These are phyloP conservation scores for Alectoris magna DNA, from an alignment of 2,797 vertebrate species.

Conservation along the genomic window DNA sequence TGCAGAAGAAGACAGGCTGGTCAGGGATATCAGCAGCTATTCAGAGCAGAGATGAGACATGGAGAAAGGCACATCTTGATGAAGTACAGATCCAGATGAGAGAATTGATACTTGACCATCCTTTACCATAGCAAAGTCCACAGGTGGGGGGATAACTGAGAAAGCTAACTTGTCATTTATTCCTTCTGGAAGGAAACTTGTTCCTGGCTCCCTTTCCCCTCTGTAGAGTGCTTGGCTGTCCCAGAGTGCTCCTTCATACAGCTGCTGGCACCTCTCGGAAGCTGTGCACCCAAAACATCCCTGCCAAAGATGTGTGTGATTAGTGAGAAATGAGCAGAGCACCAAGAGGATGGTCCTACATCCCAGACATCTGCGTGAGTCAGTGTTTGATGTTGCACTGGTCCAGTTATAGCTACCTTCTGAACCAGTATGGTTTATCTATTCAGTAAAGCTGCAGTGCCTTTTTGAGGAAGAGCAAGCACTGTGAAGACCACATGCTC, in stretches of 20 bases:
- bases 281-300: background rate
- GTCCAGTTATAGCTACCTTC: background rate
- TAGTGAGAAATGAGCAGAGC: background rate
- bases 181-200: background rate
- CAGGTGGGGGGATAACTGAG: background rate
- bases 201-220: background rate
- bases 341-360: background rate
- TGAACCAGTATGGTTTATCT: background rate
- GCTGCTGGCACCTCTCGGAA: background rate
- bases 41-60: background rate
- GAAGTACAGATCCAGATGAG: background rate
- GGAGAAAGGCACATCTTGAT: background rate
- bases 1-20: background rate
- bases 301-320: background rate
- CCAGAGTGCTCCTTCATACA: background rate
- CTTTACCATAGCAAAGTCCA: background rate
- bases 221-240: background rate
- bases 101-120: background rate
- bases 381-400: background rate
- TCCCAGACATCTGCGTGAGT: background rate
- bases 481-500: background rate
- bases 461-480: background rate
- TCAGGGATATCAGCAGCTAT: background rate
- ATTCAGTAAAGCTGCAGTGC: fast-evolving
- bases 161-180: background rate